Conservation (phyloP, 1,140 invertebrate genomes). For the Zaprionus africanus region DNA sequence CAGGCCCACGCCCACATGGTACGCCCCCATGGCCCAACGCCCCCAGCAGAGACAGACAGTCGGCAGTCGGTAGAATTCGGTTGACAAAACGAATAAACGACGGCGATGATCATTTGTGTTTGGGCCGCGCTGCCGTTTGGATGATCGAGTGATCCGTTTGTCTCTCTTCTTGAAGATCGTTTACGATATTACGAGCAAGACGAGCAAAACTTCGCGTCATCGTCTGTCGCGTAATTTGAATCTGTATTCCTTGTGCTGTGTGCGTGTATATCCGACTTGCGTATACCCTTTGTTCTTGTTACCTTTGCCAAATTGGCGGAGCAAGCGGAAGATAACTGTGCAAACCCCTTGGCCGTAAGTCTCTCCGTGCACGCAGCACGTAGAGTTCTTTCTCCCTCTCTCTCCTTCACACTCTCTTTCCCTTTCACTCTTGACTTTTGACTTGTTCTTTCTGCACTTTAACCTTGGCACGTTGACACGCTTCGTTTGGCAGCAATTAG, state of each 20-base stretch:
- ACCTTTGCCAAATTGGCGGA: constrained; percentile 58
- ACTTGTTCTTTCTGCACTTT: constrained; percentile 37
- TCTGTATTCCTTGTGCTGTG: background rate
- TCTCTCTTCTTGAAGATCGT: background rate
- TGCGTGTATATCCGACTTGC: background rate
- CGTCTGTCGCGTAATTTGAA: background rate
- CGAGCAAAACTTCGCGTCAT: constrained; percentile 14
- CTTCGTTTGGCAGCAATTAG: constrained; percentile 68
- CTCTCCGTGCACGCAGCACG: constrained; percentile 11
- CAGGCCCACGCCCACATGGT: constrained; percentile 3
- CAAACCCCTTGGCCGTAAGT: constrained; percentile 72
- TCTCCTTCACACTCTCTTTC: background rate
- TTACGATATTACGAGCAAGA: constrained; percentile 1
- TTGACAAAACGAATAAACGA: constrained; percentile 47
- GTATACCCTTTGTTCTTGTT: background rate
- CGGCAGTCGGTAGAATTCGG: constrained; percentile 29
- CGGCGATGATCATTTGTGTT: constrained; percentile 56
- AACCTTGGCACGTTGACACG: constrained; percentile 62
- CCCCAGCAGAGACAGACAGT: constrained; percentile 14
- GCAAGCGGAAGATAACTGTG: constrained; percentile 46
- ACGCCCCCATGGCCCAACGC: constrained; percentile 3
- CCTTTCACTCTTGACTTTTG: constrained; percentile 11
- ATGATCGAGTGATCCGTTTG: constrained; percentile 32
- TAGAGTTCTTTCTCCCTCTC: background rate
- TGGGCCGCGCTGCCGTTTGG: constrained; percentile 45